Percentiles rank a stretch among this genome's conserved stretches.
These are phyloP conservation scores for Myiotriccus ornatus DNA, from an alignment of 2,797 vertebrate species.

Conservation along the genomic window DNA sequence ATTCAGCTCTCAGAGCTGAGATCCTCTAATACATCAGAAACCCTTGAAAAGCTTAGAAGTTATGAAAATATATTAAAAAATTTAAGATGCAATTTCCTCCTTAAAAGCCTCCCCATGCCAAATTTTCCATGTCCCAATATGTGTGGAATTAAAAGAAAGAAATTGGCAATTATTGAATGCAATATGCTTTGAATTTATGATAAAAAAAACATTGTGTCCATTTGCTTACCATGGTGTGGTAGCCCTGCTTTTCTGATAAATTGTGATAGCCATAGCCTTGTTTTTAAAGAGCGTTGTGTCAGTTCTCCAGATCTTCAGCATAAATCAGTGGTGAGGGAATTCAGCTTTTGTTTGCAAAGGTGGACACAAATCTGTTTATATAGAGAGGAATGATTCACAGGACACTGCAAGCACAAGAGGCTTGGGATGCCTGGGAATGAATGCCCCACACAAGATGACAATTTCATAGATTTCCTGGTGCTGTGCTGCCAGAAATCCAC, in stretches of 20 bases:
- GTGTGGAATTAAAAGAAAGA: constrained; percentile 22
- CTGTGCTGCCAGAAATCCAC: not conserved
- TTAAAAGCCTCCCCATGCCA: not conserved
- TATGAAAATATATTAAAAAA: constrained; percentile 37
- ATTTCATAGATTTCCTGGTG: not conserved
- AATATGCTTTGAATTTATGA: constrained; percentile 1
- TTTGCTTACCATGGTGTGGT: not conserved
- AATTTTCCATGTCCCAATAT: constrained; percentile 24
- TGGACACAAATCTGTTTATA: not conserved
- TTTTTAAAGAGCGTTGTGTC: not conserved
- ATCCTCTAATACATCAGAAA: constrained; percentile 42
- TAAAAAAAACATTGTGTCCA: constrained; percentile 4
- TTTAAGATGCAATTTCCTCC: constrained; percentile 47
- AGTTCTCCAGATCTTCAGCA: not conserved
- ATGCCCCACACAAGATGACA: not conserved
- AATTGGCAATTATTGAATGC: constrained; percentile 2
- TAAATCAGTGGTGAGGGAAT: not conserved
- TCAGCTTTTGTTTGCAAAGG: not conserved
- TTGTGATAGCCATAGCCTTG: not conserved
- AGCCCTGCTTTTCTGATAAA: not conserved
- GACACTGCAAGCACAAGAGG: not conserved
- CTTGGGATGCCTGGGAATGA: not conserved
- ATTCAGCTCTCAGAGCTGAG: constrained; percentile 10
- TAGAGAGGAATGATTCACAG: not conserved
- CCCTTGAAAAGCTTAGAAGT: constrained; percentile 33